phyloP scores from a whole-genome alignment of 2,888 invertebrate genomes.

The Meteorus colon region DNA sequence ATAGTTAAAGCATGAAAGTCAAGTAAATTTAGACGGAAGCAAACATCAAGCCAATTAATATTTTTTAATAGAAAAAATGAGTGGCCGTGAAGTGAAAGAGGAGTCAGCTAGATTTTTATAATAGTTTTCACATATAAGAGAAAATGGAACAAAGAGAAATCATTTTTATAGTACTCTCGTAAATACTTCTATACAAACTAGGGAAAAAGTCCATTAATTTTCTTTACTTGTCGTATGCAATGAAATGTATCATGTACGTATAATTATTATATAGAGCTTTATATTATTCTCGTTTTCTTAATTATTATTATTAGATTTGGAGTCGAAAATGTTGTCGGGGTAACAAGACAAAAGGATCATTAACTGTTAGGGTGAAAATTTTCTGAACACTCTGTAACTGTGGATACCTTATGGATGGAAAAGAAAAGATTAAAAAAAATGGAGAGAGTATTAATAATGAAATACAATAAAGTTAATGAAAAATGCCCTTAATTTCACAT shows the following conservation, averaged over 20 bases:
- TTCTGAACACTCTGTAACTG: neutral
- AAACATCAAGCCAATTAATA: neutral
- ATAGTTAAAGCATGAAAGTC: conserved; percentile 21
- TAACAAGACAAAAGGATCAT: neutral
- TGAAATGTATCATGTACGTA: neutral
- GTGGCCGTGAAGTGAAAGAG: neutral
- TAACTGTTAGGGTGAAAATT: neutral
- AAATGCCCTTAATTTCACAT: neutral
- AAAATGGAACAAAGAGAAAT: neutral
- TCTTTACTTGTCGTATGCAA: neutral
- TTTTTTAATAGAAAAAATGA: conserved; percentile 6
- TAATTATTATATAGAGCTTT: neutral
- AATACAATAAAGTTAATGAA: neutral
- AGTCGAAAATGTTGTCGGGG: neutral
- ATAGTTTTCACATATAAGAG: neutral
- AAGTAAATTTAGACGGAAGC: neutral
- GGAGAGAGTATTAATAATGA: neutral
- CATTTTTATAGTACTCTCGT: neutral
- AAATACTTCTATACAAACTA: neutral
- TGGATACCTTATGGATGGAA: neutral
- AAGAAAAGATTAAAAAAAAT: neutral
- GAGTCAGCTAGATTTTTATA: neutral
- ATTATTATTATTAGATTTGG: neutral
- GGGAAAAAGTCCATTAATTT: neutral
- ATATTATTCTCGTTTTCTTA: neutral